phyloP scores from a whole-genome alignment of 2,797 vertebrate genomes.

The Cyclura pinguis region DNA sequence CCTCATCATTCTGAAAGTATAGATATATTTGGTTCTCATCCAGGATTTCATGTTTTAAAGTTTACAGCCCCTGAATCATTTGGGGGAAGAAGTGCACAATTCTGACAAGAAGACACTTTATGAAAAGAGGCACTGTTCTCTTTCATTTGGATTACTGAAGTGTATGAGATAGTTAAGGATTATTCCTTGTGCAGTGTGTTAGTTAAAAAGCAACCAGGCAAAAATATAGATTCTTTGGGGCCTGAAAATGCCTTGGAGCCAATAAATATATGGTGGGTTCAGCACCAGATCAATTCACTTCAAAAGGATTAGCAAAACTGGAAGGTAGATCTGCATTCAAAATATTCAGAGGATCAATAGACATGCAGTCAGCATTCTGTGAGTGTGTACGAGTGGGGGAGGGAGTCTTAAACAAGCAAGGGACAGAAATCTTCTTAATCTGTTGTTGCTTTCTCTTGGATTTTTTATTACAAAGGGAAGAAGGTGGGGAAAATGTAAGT shows the following conservation, averaged over 20 bases:
- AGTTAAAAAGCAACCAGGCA: slow-evolving; percentile 51
- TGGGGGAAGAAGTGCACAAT: neutral
- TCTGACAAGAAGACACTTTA: slow-evolving; percentile 8
- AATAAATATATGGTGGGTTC: slow-evolving; percentile 24
- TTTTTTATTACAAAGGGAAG: neutral
- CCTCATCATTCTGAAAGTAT: neutral
- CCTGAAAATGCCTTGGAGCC: slow-evolving; percentile 17
- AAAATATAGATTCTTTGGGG: slow-evolving; percentile 37
- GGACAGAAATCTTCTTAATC: neutral
- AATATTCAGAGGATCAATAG: slow-evolving; percentile 23
- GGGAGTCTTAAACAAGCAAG: neutral
- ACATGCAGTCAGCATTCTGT: neutral
- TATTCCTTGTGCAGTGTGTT: slow-evolving; percentile 31
- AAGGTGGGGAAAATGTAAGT: neutral
- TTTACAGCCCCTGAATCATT: neutral
- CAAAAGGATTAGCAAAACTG: slow-evolving; percentile 31
- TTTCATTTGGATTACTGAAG: slow-evolving; percentile 45
- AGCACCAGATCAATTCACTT: slow-evolving; percentile 18
- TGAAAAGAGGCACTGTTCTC: slow-evolving; percentile 31
- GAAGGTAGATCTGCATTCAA: slow-evolving; percentile 24
- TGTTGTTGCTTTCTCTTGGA: neutral
- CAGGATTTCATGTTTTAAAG: neutral
- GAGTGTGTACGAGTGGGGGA: neutral
- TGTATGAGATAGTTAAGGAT: slow-evolving; percentile 40
- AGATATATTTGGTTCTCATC: neutral